A percentile compares a stretch with the other conserved stretches of the same genome.
Conservation (phyloP, 2,797 vertebrate species). For the Steatocranus sp. region DNA sequence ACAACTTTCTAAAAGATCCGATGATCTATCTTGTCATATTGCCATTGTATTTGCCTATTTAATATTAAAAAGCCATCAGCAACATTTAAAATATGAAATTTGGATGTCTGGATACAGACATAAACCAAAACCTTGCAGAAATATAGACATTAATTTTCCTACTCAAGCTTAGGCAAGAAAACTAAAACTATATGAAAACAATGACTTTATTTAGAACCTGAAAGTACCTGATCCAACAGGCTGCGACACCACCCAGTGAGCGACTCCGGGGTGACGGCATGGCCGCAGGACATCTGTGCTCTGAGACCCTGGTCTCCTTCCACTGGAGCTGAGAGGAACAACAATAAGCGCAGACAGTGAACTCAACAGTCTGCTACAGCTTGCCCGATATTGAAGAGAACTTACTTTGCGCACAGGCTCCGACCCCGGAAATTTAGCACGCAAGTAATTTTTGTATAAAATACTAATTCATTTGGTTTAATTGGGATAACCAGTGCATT, state of each 20-base stretch:
- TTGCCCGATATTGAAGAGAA: fast-evolving
- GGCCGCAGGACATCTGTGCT: slow-evolving; percentile 73
- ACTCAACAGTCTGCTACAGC: neutral
- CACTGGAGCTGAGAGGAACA: slow-evolving; percentile 39
- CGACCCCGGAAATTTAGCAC: neutral
- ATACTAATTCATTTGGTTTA: neutral
- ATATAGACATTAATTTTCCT: neutral
- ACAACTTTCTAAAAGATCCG: neutral
- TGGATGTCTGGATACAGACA: fast-evolving
- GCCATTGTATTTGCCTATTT: neutral
- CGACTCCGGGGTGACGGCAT: slow-evolving; percentile 68
- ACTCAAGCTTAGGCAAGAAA: neutral
- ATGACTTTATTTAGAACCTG: fast-evolving
- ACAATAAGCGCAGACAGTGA: neutral
- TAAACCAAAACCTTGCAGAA: neutral
- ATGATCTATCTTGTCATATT: neutral
- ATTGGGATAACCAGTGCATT: fast-evolving
- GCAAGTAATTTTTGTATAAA: fast-evolving
- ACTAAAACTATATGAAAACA: fast-evolving
- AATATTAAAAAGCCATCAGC: neutral
- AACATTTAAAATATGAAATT: neutral
- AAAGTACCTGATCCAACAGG: slow-evolving; percentile 65
- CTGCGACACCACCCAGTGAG: slow-evolving; percentile 72
- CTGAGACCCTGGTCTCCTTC: slow-evolving; percentile 55
- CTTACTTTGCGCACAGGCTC: fast-evolving